These are phyloP conservation scores for Drosophila yakuba DNA, from an alignment of 1,140 invertebrate species.

Conservation along the genomic window DNA sequence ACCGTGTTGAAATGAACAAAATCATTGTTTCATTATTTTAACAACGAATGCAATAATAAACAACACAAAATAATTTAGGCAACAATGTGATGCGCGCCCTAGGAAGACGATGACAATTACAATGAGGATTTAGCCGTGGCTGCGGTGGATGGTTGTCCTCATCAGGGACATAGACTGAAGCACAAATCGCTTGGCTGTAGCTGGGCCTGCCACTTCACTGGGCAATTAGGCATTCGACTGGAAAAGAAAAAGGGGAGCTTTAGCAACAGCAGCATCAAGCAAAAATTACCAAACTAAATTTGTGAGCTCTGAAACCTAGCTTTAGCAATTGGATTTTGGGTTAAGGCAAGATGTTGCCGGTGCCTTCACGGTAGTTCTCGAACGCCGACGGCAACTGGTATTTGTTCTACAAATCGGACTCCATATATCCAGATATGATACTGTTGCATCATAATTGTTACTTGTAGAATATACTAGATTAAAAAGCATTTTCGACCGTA, in stretches of 20 bases:
- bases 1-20: conserved; percentile 33
- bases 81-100: conserved; percentile 61
- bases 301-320: conserved; percentile 56
- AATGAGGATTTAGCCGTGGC: conserved; percentile 60
- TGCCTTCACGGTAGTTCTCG: neutral
- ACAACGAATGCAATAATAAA: conserved; percentile 57
- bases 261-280: conserved; percentile 37
- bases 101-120: conserved; percentile 64
- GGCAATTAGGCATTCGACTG: conserved; percentile 69
- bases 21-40: conserved; percentile 53
- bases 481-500: no score
- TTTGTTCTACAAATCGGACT: neutral
- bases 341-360: conserved; percentile 21
- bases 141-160: conserved; percentile 65
- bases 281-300: conserved; percentile 51
- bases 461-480: no score
- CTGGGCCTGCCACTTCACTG: conserved; percentile 71
- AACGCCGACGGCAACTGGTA: neutral
- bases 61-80: conserved; percentile 64
- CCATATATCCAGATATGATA: no score
- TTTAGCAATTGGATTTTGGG: conserved; percentile 33
- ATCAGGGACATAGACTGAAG: conserved; percentile 21
- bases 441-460: no score
- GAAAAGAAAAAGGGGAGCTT: conserved; percentile 78
- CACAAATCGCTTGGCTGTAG: conserved; percentile 34